Base-by-base conservation (phyloP, 2,797 vertebrate species). In the Odontamblyopus lacepedii region DNA sequence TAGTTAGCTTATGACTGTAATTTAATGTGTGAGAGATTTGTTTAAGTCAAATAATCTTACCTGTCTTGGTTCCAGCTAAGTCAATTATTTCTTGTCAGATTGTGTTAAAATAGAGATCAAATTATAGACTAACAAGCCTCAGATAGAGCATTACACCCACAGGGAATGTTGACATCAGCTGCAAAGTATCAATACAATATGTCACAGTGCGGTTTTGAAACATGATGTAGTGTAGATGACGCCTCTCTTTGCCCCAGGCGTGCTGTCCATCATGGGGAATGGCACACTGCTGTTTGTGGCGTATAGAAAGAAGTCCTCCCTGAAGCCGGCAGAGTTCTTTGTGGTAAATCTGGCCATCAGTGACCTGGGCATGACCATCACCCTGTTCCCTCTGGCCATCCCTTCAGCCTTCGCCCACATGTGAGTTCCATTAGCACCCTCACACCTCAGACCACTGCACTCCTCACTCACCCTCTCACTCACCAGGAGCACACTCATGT, bases 261-360 rank as follows among this genome's bases (percentile, higher is more conserved):
- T 94, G 57, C 88, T 83, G 9, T 95, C 93, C 53, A 48, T 93
- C 81, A 81, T 92, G 75, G 95, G 95, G 12, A 97, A 96, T 70
- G 92, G 93, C 0, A 89, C 94, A 81, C 91, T 96, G 70, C 87
- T 96, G 72, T 90, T 95, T 26, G 93, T 96, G 81, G 95, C 95
- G 51, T 95, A 94, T 80, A 91, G 86, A 77, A 96, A 95, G 88
- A 95, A 95, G 78, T 92, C 95, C 51, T 87, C 94, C 68, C 86
- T 97, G 83, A 97, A 96, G 84, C 96, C 96, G 1, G 95, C 95
- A 0, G 95, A 97, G 89, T 94, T 95, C 87, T 97, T 97, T 82
- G 94, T 96, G 0, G 86, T 96, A 66, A 97, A 96, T 81, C 87
- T 96, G 71, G 94, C 96, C 70, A 82, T 96, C 92, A 96, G 96